Percentiles rank a stretch among this genome's conserved stretches.
These are phyloP conservation scores for Drosophila nigritarsus DNA, from an alignment of 2,888 invertebrate species.

Conservation along the genomic window DNA sequence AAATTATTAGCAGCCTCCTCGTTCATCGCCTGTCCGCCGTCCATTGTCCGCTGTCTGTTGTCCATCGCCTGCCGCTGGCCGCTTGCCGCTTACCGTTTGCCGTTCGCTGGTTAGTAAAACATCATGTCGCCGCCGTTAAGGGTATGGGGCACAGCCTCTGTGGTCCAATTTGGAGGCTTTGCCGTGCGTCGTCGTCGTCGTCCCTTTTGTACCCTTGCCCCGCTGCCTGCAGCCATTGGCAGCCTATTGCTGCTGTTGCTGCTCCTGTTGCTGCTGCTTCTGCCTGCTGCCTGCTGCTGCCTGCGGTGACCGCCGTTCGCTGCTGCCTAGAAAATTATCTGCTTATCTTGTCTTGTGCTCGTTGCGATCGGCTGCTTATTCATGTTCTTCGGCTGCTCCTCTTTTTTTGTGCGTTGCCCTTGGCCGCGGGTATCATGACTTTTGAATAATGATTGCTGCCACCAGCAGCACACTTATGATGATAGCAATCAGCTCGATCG, in stretches of 20 bases:
- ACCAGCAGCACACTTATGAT: constrained; percentile 14
- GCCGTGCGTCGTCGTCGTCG: constrained; percentile 31
- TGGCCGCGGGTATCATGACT: constrained; percentile 39
- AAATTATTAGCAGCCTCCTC: constrained; percentile 76
- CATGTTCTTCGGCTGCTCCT: constrained; percentile 74
- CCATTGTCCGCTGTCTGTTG: constrained; percentile 12
- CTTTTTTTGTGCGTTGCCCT: constrained; percentile 38
- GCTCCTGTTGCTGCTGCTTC: constrained; percentile 1
- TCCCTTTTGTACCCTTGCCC: constrained; percentile 16
- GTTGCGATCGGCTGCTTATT: constrained; percentile 82
- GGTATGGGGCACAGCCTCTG: constrained; percentile 77
- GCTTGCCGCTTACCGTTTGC: constrained; percentile 44
- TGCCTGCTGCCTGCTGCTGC: constrained; percentile 24
- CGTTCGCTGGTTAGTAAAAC: constrained; percentile 82
- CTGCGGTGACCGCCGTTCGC: constrained; percentile 53
- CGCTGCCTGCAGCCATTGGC: constrained; percentile 2
- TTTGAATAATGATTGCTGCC: constrained; percentile 14
- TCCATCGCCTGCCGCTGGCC: constrained; percentile 37
- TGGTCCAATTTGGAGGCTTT: constrained; percentile 80
- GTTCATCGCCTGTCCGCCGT: constrained; percentile 22
- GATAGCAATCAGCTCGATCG: constrained; percentile 16
- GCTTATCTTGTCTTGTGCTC: constrained; percentile 82
- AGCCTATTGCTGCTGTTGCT: constrained; percentile 5
- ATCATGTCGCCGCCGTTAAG: constrained; percentile 78
- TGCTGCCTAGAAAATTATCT: constrained; percentile 76